Evolutionary conservation across 2,113 vertebrate genomes (phyloP), one percentile per base, ranked within the genome.

Genomic region (Murina feae): DNA sequence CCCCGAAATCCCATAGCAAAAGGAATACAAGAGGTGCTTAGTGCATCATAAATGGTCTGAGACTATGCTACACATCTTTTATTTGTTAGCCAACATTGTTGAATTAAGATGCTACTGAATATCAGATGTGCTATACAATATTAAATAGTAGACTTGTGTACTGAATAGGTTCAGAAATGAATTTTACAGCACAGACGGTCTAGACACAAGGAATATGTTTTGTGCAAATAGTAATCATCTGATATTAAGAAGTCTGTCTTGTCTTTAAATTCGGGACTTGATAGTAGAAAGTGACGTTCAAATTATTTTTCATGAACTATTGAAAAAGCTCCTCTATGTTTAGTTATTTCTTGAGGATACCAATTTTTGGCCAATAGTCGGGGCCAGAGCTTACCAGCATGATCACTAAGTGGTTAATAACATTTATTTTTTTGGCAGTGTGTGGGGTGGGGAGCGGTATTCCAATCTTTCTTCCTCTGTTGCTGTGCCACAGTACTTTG

Each of bases 381-480:
- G n/a, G 49, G 11, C 75, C 72, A 92, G 30, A 95, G 76, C 20
- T 83, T 42, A 18, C 49, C n/a, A 44, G 44, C 32, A 51, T 60
- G 47, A 74, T 78, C 23, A 89, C 30, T 94, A 78, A 94, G 85
- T 91, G n/a, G 25, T 60, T 91, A 86, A 89, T 74, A 84, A 39
- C 37, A 49, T 20, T 32, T 6, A 30, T 49, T 55, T 49, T 23
- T 9, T 55, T 9, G 53, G 21, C 2, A 1, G 58, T 9, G 21
- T 20, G 0, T 3, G 55, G 28, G 1, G 23, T 10, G 10, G 10
- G 21, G 21, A 23, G 13, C 2, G 44, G 11, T 51, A 49, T 76
- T 30, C 47, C 9, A 39, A 5, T 89, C 11, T 95, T 49, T 66
- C 17, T 58, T 71, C 17, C 28, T 35, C 23, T 81, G 5, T 86